These are phyloP conservation scores for Sylvilagus floridanus DNA, from an alignment of 2,797 vertebrate genomes.

Conservation along the genomic window DNA sequence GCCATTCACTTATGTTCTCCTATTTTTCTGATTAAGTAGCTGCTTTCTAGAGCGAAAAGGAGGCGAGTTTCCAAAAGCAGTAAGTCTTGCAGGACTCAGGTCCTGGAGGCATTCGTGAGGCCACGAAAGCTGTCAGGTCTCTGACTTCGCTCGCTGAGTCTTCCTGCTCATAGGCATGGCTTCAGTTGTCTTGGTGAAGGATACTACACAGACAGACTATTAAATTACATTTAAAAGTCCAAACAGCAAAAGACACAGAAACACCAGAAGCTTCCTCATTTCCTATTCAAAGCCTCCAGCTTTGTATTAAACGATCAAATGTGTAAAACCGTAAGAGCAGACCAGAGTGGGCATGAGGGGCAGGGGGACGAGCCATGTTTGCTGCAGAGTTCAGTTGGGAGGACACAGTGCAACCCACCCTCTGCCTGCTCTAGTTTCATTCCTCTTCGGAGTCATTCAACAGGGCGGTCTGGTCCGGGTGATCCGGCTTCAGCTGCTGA, in stretches of 20 bases:
- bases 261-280: background rate
- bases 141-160: background rate
- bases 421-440: slow-evolving; percentile 75
- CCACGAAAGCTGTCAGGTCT: background rate
- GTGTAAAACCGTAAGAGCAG: background rate
- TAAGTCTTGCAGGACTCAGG: background rate
- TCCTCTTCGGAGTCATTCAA: slow-evolving; percentile 95
- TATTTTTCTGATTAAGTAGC: slow-evolving; percentile 44
- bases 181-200: background rate
- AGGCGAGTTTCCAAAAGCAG: background rate
- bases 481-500: slow-evolving; percentile 82
- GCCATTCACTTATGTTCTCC: background rate
- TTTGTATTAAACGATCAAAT: background rate
- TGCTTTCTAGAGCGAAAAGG: slow-evolving; percentile 7
- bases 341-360: background rate
- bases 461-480: slow-evolving; percentile 89
- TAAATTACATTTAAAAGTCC: background rate
- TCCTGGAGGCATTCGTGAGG: background rate
- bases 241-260: background rate
- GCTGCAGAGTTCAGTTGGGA: background rate
- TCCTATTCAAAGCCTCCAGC: background rate
- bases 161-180: background rate
- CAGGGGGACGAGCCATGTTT: too few relatives aligned
- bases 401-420: background rate
- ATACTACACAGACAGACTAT: background rate